Evolutionary conservation across 2,797 vertebrate genomes (phyloP).

Genomic region (Anguilla marmorata): DNA sequence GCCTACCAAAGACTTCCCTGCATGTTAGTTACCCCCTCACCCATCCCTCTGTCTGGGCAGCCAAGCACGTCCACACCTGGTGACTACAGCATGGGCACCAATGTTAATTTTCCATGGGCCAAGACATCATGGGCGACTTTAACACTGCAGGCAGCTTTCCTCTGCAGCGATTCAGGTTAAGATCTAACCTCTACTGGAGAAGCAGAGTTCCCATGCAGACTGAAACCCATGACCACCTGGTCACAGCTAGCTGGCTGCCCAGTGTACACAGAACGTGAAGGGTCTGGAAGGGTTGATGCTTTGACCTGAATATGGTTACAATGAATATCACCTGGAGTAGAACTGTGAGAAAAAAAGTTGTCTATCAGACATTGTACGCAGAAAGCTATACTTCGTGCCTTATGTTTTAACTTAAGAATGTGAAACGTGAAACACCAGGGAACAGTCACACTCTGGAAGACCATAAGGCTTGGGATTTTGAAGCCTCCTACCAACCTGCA

Average conservation of each 20-base stretch:
- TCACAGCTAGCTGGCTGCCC: not conserved
- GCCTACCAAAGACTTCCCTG: not conserved
- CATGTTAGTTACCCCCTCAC: not conserved
- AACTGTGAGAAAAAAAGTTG: not conserved
- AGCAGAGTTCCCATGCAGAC: not conserved
- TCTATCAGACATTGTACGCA: not conserved
- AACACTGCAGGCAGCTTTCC: not conserved
- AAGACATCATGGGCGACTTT: not conserved
- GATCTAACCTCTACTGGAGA: not conserved
- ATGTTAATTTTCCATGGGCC: not conserved
- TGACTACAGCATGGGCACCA: not conserved
- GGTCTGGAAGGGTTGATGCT: not conserved
- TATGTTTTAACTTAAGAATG: not conserved
- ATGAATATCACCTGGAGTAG: not conserved
- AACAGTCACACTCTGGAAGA: not conserved
- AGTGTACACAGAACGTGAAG: not conserved
- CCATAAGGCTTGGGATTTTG: not conserved
- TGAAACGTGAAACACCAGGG: not conserved
- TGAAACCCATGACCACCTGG: not conserved
- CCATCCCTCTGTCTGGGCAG: not conserved
- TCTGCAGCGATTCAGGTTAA: not conserved
- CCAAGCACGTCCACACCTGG: not conserved
- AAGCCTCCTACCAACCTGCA: not conserved
- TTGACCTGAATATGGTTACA: constrained; percentile 5
- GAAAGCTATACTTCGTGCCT: not conserved